Percentiles rank a stretch among this genome's conserved stretches.
phyloP scores from a whole-genome alignment of 2,113 vertebrate genomes.

The Corythaeola cristata region DNA sequence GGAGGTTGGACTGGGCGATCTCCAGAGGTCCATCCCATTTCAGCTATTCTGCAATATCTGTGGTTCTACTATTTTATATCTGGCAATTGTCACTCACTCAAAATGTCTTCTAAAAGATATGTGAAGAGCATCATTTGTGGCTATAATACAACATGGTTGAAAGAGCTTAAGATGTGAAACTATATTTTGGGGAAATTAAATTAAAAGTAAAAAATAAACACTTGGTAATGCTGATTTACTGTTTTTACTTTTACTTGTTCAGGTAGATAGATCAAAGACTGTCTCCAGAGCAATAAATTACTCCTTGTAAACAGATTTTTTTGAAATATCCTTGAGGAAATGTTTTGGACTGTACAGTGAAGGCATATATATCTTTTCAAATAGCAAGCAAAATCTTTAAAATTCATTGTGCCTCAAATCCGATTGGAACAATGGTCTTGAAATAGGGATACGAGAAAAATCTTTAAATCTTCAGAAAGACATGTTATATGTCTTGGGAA shows the following conservation, averaged over 20 bases:
- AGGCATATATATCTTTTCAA: background rate
- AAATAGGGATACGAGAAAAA: background rate
- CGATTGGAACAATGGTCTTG: background rate
- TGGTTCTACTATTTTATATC: background rate
- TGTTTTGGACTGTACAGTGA: background rate
- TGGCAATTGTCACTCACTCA: fast-evolving
- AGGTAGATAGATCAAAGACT: background rate
- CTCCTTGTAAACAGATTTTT: background rate
- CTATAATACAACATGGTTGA: background rate
- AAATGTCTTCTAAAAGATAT: background rate
- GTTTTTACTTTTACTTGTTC: background rate
- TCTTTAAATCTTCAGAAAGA: background rate
- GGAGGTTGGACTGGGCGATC: fast-evolving
- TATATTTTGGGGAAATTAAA: background rate
- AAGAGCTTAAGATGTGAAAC: background rate
- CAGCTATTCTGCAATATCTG: background rate
- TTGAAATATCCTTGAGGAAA: background rate
- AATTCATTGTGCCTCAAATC: background rate
- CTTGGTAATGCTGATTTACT: background rate
- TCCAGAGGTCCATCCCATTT: background rate
- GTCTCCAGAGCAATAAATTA: background rate
- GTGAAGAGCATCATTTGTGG: background rate
- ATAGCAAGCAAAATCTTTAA: background rate
- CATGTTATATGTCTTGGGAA: background rate
- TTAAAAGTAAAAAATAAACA: background rate